Evolutionary conservation across 1,140 invertebrate genomes (phyloP).

Genomic region (Pectinophora gossypiella): DNA sequence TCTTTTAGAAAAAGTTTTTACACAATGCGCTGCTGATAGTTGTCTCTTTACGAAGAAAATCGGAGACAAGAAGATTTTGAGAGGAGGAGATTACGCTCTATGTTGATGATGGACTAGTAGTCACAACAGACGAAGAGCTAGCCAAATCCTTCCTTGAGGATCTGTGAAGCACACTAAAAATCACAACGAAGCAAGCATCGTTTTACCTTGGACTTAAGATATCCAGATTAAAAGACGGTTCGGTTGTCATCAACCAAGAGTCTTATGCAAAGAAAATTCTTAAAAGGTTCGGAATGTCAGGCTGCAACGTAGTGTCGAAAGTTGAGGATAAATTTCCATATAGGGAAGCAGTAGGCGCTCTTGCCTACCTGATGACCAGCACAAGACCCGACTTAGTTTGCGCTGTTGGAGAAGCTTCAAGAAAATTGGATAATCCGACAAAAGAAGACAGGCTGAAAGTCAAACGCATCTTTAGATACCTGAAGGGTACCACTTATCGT

Average conservation of each 20-base stretch:
- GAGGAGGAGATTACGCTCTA: conserved; percentile 11
- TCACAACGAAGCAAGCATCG: conserved; percentile 17
- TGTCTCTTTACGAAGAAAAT: conserved; percentile 36
- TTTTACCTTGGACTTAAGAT: conserved; percentile 43
- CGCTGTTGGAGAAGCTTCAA: conserved; percentile 35
- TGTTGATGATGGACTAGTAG: conserved; percentile 59
- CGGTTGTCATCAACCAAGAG: conserved; percentile 38
- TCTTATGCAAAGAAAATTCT: conserved; percentile 43
- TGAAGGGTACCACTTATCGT: conserved; percentile 6
- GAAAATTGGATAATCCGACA: conserved; percentile 43
- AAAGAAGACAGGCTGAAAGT: conserved; percentile 32
- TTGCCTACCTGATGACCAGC: conserved; percentile 44
- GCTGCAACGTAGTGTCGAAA: conserved; percentile 34
- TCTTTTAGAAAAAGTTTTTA: conserved; percentile 38
- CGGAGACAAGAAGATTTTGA: not conserved
- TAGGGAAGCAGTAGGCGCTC: conserved; percentile 42
- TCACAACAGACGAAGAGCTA: conserved; percentile 22
- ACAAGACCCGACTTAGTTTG: conserved; percentile 54
- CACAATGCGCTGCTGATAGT: conserved; percentile 37
- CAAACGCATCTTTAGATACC: conserved; percentile 20
- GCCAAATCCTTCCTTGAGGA: conserved; percentile 14
- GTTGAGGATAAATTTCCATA: conserved; percentile 32
- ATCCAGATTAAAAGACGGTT: conserved; percentile 8
- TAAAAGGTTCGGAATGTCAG: conserved; percentile 36
- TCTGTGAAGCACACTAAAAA: conserved; percentile 29